Conservation (phyloP, 2,888 invertebrate genomes). For the Cinara cedri region DNA sequence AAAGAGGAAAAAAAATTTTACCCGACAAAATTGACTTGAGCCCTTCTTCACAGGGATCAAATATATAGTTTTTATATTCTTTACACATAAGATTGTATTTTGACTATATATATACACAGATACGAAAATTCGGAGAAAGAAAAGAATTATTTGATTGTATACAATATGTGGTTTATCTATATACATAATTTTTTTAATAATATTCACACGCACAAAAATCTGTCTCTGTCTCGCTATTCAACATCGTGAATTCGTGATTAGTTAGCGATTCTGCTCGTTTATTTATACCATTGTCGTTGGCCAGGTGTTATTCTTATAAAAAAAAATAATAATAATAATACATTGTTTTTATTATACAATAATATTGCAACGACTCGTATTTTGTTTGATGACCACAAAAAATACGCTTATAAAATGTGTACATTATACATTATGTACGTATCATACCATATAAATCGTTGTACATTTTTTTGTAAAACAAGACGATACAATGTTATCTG, state of each 20-base stretch:
- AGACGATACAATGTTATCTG: constrained; percentile 8
- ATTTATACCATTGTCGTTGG: constrained; percentile 15
- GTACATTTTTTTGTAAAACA: background rate
- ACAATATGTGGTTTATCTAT: constrained; percentile 43
- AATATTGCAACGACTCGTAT: background rate
- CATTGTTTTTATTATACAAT: background rate
- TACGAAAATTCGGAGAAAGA: constrained; percentile 4
- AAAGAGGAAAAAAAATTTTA: too few species aligned
- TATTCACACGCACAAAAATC: constrained; percentile 18
- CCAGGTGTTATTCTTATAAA: constrained; percentile 44
- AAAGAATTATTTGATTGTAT: background rate
- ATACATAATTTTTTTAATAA: too few species aligned
- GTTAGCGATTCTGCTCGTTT: constrained; percentile 28
- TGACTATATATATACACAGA: background rate
- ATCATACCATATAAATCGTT: background rate
- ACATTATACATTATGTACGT: background rate
- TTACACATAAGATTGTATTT: constrained; percentile 17
- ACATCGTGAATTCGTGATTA: constrained; percentile 25
- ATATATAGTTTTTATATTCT: background rate
- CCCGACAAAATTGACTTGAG: too few species aligned
- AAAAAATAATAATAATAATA: constrained; percentile 6
- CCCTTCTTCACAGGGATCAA: too few species aligned
- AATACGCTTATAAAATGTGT: background rate
- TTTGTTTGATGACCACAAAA: background rate
- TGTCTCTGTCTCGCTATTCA: constrained; percentile 28